Evolutionary conservation across 2,113 vertebrate genomes (phyloP).

Genomic region (Cavia aperea): DNA sequence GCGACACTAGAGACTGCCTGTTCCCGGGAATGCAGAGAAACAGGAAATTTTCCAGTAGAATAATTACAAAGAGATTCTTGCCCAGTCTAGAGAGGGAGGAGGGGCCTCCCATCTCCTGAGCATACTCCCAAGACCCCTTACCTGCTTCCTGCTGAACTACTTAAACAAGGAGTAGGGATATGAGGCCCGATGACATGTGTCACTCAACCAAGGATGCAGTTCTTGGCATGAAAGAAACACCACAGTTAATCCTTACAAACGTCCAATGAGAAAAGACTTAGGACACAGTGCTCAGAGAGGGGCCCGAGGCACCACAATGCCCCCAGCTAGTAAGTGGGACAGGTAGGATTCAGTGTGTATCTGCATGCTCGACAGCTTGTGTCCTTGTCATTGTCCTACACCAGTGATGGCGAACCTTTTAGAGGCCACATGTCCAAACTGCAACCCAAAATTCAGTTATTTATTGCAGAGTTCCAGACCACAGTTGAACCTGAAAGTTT

Average conservation of each 20-base stretch:
- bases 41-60: conserved; percentile 51
- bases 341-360: background rate
- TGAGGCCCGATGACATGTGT: rapidly evolving
- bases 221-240: background rate
- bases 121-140: background rate
- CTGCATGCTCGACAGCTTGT: background rate
- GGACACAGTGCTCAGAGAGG: background rate
- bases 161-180: background rate
- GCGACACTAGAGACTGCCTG: conserved; percentile 40
- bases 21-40: conserved; percentile 49
- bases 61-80: conserved; percentile 43
- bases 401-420: background rate
- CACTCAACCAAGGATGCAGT: background rate
- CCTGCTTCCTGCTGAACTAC: background rate
- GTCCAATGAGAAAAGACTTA: background rate
- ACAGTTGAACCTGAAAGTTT: background rate
- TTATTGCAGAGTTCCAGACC: background rate
- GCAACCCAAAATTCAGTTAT: background rate
- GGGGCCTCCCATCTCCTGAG: background rate
- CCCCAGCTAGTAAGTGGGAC: background rate
- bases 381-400: background rate
- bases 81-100: background rate
- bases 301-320: background rate
- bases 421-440: background rate
- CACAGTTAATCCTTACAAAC: background rate